Base-by-base conservation (phyloP, 2,888 invertebrate genomes). In the Archips crataeganus region DNA sequence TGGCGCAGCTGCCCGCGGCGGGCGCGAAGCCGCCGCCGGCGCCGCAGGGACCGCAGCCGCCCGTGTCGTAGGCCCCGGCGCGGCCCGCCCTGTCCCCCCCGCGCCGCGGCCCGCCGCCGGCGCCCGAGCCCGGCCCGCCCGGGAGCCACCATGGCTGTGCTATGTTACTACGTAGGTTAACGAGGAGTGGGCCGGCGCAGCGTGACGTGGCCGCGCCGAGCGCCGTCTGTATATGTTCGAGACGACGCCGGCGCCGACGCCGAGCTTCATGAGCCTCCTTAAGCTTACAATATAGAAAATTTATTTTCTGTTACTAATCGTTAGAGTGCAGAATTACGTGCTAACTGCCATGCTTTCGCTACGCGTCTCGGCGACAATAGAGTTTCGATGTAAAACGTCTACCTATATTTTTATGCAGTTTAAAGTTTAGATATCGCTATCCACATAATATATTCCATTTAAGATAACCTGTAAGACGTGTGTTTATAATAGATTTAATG, bases 1-100 rank as follows among this genome's bases (percentile, higher is more conserved):
- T 99, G 88, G 96, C 97, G 82, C 97, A 97, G 91, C 95, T 97
- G 91, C 93, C 95, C 76, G 94, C 94, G 69, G 92, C 86, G 65
- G 89, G 90, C 77, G 78, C 84, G 69, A 90, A 91, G 87, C 87
- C 91, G 76, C 84, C 91, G 78, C 86, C 90, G 83, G 90, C 88
- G 84, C 86, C 91, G 80, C 91, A 90, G 84, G 92, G 92, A 75
- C 93, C 93, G 77, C 93, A 89, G 90, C 93, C 93, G 79, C 94
- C 94, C 79, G 94, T 89, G 79, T 93, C 93, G 87, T 93, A 93
- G 91, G 85, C 78, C 82, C 82, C 83, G 80, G 77, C 80, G 80
- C 80, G 84, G 83, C 84, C 82, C 82, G 81, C 84, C 82, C 87
- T 84, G 85, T 86, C 79, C 79, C 81, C 77, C 83, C 85, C 86